These are phyloP conservation scores for Otus scops DNA, from an alignment of 2,797 vertebrate genomes.

Conservation along the genomic window DNA sequence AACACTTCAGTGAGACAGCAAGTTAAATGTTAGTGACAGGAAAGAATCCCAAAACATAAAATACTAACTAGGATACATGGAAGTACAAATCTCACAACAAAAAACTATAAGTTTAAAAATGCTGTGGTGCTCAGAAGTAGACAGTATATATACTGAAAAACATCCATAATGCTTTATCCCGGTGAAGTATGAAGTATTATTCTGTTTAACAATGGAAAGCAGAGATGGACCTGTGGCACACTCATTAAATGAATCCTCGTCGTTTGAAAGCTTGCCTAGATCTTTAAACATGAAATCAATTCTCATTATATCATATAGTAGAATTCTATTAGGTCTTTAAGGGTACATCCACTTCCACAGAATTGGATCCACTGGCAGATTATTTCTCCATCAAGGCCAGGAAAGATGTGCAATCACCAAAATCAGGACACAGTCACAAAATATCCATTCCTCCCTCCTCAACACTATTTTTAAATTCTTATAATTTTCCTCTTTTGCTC, in stretches of 20 bases:
- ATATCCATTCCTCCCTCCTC: not conserved
- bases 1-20: not conserved
- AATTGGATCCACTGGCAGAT: not conserved
- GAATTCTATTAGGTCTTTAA: not conserved
- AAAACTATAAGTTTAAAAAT: not conserved
- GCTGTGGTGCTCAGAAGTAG: not conserved
- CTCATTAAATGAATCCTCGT: not conserved
- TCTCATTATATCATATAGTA: not conserved
- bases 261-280: not conserved
- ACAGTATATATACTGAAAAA: not conserved
- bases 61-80: not conserved
- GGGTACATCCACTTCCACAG: not conserved
- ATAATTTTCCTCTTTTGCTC: not conserved
- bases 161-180: not conserved
- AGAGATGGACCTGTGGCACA: not conserved
- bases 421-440: not conserved
- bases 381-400: not conserved
- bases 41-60: not conserved
- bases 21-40: not conserved
- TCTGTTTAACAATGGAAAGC: not conserved
- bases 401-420: not conserved
- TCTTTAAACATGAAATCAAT: not conserved
- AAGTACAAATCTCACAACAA: not conserved
- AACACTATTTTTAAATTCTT: not conserved
- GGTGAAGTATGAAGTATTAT: not conserved